These are phyloP conservation scores for Stomatorhinus ivindoensis DNA, from an alignment of 2,113 vertebrate genomes.

Conservation along the genomic window DNA sequence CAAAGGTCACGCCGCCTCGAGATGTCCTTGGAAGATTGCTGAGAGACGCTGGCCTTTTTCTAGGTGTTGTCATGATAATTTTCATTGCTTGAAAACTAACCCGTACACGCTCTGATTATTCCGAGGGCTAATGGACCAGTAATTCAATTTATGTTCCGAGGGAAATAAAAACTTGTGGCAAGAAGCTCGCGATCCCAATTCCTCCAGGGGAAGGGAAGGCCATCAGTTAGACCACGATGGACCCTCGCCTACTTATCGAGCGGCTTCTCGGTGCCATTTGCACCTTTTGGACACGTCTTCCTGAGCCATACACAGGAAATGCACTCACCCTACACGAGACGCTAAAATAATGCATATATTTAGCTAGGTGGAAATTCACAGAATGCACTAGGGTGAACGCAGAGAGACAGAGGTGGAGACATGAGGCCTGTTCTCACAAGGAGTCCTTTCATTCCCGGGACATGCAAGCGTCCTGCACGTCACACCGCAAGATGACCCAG, in stretches of 20 bases:
- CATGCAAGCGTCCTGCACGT: neutral
- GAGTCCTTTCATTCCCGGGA: conserved; percentile 11
- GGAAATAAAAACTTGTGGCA: conserved; percentile 23
- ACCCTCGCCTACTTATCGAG: conserved; percentile 18
- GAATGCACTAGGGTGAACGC: neutral
- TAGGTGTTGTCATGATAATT: conserved; percentile 18
- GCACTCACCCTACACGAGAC: neutral
- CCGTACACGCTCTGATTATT: conserved; percentile 15
- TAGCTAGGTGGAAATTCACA: neutral
- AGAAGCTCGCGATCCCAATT: conserved; percentile 18
- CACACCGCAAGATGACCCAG: neutral
- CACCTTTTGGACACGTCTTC: conserved; percentile 17
- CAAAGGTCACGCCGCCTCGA: conserved; percentile 46
- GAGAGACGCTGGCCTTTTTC: conserved; percentile 40
- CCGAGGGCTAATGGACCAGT: conserved; percentile 17
- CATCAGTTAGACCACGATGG: conserved; percentile 9
- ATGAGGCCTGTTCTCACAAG: neutral
- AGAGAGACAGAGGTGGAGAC: neutral
- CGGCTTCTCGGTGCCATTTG: conserved; percentile 13
- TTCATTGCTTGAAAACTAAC: conserved; percentile 16
- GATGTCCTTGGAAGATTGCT: conserved; percentile 40
- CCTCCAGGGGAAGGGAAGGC: conserved; percentile 18
- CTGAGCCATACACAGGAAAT: neutral
- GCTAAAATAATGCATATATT: neutral
- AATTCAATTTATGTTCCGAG: conserved; percentile 29